Percentiles rank a stretch among this genome's conserved stretches.
Conservation (phyloP, 2,113 vertebrate genomes). For the Bubo blakistoni region DNA sequence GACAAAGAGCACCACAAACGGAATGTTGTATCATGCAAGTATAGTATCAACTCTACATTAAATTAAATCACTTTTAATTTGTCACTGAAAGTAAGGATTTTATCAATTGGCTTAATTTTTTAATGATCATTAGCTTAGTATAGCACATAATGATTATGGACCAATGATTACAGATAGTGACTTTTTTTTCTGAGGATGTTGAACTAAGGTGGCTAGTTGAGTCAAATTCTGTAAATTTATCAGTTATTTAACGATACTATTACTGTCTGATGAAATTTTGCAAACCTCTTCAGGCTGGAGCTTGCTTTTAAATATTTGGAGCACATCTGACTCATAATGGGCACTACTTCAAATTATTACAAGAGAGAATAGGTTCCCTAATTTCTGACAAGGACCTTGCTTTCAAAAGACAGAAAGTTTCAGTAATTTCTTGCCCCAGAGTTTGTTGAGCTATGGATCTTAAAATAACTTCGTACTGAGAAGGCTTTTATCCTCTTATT, state of each 20-base stretch:
- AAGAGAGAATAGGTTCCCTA: neutral
- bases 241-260: neutral
- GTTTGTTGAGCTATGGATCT: neutral
- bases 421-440: neutral
- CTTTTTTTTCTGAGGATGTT: neutral
- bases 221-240: neutral
- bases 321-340: neutral
- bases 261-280: neutral
- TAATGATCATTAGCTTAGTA: neutral
- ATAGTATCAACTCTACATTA: neutral
- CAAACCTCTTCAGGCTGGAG: neutral
- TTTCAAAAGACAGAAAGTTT: neutral
- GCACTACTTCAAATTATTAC: neutral
- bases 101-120: neutral
- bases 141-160: neutral
- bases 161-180: no score
- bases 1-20: neutral
- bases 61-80: neutral
- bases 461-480: neutral
- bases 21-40: neutral
- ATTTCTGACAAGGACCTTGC: neutral
- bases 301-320: neutral
- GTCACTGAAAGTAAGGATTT: neutral
- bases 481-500: neutral
- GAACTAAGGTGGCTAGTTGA: neutral